A percentile compares a stretch with the other conserved stretches of the same genome.
Conservation (phyloP, 2,113 vertebrate genomes). For the Carettochelys insculpta region DNA sequence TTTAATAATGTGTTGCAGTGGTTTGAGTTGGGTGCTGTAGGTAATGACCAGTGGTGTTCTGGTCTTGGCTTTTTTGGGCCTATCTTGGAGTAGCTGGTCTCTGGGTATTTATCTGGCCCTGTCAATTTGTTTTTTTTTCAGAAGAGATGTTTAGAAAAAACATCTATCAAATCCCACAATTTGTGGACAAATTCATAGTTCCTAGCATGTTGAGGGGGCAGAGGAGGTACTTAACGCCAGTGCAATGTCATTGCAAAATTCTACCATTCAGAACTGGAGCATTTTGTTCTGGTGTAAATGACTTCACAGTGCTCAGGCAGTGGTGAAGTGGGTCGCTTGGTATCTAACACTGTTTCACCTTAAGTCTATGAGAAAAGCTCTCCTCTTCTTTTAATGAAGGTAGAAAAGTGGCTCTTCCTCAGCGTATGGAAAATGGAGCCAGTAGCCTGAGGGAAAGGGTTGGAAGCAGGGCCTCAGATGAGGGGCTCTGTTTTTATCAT, state of each 20-base stretch:
- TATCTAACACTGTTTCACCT: not conserved
- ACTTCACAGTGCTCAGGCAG: rapidly evolving
- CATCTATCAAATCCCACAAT: not conserved
- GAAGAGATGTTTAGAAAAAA: not conserved
- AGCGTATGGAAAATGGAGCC: not conserved
- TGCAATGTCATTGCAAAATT: rapidly evolving
- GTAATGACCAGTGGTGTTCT: too few relatives aligned
- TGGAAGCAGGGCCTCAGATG: not conserved
- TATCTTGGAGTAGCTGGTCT: too few relatives aligned
- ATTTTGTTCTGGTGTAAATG: rapidly evolving
- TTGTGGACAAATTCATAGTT: rapidly evolving
- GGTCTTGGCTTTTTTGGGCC: too few relatives aligned
- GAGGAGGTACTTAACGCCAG: too few relatives aligned
- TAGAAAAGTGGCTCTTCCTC: not conserved
- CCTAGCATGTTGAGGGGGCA: too few relatives aligned
- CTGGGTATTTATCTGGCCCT: too few relatives aligned
- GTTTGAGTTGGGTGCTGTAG: too few relatives aligned
- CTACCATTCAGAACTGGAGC: not conserved
- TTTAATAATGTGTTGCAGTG: too few relatives aligned
- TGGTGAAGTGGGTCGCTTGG: not conserved
- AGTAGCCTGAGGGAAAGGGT: not conserved
- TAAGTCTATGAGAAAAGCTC: not conserved
- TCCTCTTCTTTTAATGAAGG: not conserved
- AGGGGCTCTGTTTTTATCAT: not conserved
- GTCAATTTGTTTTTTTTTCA: too few relatives aligned